Base-by-base conservation (phyloP, 2,888 invertebrate species). In the Trissonchulus sp. region DNA sequence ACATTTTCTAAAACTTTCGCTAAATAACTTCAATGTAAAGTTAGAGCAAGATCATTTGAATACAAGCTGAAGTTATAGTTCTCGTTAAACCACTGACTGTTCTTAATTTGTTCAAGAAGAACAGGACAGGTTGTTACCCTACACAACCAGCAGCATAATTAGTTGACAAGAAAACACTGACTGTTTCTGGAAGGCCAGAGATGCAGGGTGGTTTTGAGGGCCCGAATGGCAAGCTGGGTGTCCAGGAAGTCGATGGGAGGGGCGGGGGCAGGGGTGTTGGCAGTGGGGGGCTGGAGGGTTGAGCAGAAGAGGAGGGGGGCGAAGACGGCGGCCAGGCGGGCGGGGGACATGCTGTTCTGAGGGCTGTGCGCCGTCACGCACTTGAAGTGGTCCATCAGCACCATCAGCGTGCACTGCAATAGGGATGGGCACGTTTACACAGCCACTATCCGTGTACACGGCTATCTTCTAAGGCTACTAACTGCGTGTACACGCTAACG, bases 341-440 rank as follows among this genome's bases (percentile, higher is more conserved):
- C 93, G 63, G 95, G 91, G 18, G 94, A 93, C 94, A 99, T 97
- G 87, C 99, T 98, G 87, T 99, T 99, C 75, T 94, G 89, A 83
- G 95, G 94, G 79, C 94, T 92, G 80, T 96, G 94, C 2, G 93
- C 92, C n/a, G 95, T 92, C 37, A 99, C 95, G 81, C 94, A 88
- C 76, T 95, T 94, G 83, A 99, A 88, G 86, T 99, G 99, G 87
- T 99, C 98, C 85, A 99, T 90, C 78, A 99, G 89, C 86, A 94
- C 92, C 80, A 97, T 92, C 82, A 99, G 88, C 0, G 98, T 97
- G 81, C 94, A 94, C 91, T 94, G 85, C 36, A 82, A 81, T 34
- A 15, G n/a, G n/a, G n/a, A n/a, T n/a, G n/a, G n/a, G n/a, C n/a
- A n/a, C n/a, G n/a, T n/a, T n/a, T n/a, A n/a, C n/a, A n/a, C n/a